Base-by-base conservation (phyloP, 2,888 invertebrate species). In the Pachliopta kotzebuea region DNA sequence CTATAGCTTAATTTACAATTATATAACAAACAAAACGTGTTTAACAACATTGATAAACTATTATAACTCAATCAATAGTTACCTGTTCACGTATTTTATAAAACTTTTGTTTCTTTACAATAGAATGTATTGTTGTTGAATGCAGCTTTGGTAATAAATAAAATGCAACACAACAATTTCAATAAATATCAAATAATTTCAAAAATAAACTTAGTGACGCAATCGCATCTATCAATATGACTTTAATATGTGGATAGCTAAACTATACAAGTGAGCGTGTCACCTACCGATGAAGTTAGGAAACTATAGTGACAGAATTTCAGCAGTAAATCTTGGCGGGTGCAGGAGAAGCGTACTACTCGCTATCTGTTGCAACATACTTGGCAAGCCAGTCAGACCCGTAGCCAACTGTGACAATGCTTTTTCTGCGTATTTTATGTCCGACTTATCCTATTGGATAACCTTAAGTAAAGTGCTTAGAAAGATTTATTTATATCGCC, bases 361-460 rank as follows among this genome's bases (percentile, higher is more conserved):
- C 74, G 79, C 80, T 88, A 86, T 86, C 85, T 82, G 81, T 81
- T 76, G 81, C 83, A 87, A 87, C 88, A 86, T 86, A 89, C 89
- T 90, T 90, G 90, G 90, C 89, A 88, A 87, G 79, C 75, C 76
- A 71, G 72, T 73, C 71, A 79, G 77, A 78, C 81, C 75, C 70
- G 70, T 74, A 83, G 85, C 88, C 86, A 89, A 89, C 86, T 88
- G 89, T 87, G 85, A 88, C 88, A 86, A 83, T 68, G 65, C 66
- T 70, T 68, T 64, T 69, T 70, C 67, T 65, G 26, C 60, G 61
- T 62, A 68, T 70, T 65, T 65, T 50, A 65, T 62, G 58, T 65
- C 60, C 45, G 54, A 62, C 55, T 70, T 71, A 71, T 72, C 69
- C 69, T 68, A 71, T 68, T 68, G 70, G 66, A 69, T 70, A 71